A percentile compares a stretch with the other conserved stretches of the same genome.
Conservation (phyloP, 2,113 vertebrate species). For the Carassius auratus region DNA sequence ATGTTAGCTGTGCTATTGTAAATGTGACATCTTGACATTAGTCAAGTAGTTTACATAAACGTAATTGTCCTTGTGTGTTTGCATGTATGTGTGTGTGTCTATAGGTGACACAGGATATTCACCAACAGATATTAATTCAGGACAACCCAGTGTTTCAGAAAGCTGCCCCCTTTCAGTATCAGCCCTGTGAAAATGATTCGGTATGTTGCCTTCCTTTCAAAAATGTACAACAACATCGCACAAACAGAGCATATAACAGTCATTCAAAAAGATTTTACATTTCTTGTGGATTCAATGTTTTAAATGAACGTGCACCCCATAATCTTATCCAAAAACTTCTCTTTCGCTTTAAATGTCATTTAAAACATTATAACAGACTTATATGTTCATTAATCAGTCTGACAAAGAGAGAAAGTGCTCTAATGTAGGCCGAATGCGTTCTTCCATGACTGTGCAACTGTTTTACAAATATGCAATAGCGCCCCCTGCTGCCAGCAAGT, state of each 20-base stretch:
- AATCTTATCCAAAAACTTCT: not conserved
- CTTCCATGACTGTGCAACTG: not conserved
- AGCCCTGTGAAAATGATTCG: constrained; percentile 87
- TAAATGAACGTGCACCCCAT: not conserved
- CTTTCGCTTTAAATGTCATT: not conserved
- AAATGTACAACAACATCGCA: not conserved
- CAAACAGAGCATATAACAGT: not conserved
- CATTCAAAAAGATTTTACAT: not conserved
- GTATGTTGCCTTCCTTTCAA: constrained; percentile 73
- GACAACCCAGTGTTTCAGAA: constrained; percentile 86
- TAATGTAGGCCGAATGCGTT: not conserved
- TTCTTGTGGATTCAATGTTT: not conserved
- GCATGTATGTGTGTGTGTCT: not conserved
- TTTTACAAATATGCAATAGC: not conserved
- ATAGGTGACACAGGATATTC: constrained; percentile 88
- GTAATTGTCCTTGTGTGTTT: not conserved
- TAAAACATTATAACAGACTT: not conserved
- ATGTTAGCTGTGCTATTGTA: not conserved
- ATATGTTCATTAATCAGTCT: not conserved
- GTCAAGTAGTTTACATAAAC: not conserved
- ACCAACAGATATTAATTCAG: constrained; percentile 89
- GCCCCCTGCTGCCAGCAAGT: not conserved
- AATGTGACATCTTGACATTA: not conserved
- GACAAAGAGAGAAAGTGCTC: not conserved
- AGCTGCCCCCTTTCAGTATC: constrained; percentile 84